Evolutionary conservation across 2,113 vertebrate species (phyloP).

Genomic region (Chionis minor): DNA sequence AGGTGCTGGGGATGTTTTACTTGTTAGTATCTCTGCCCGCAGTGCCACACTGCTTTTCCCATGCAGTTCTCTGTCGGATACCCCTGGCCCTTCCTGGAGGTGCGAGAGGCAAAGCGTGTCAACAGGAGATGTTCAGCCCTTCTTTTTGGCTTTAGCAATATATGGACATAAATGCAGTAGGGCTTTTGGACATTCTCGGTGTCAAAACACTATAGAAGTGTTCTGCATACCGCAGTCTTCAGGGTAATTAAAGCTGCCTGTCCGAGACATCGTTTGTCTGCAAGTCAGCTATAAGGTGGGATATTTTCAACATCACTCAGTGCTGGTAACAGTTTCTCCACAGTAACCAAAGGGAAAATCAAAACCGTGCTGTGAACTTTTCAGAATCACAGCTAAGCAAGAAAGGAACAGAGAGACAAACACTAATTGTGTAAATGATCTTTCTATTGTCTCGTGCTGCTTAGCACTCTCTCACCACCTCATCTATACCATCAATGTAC

Average conservation of each 20-base stretch:
- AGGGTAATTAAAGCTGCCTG: background rate
- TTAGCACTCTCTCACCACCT: background rate
- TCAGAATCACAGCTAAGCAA: background rate
- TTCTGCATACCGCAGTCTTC: background rate
- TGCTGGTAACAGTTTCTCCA: background rate
- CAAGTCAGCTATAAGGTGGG: background rate
- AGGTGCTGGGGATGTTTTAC: background rate
- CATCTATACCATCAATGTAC: background rate
- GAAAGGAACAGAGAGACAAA: background rate
- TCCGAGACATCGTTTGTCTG: rapidly evolving
- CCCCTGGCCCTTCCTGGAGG: background rate
- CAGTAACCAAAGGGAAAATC: background rate
- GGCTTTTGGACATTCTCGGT: background rate
- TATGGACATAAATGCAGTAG: background rate
- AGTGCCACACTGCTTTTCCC: background rate
- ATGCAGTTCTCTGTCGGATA: rapidly evolving
- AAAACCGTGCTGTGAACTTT: background rate
- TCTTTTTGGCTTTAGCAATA: background rate
- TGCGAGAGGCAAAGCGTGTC: rapidly evolving
- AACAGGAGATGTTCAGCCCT: background rate
- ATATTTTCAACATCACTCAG: background rate
- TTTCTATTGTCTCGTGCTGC: background rate
- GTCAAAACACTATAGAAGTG: background rate
- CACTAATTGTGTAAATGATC: background rate
- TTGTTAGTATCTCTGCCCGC: background rate